Percentiles rank a stretch among this genome's conserved stretches.
Evolutionary conservation across 2,888 invertebrate species (phyloP).

Genomic region (Heliconius hortense): DNA sequence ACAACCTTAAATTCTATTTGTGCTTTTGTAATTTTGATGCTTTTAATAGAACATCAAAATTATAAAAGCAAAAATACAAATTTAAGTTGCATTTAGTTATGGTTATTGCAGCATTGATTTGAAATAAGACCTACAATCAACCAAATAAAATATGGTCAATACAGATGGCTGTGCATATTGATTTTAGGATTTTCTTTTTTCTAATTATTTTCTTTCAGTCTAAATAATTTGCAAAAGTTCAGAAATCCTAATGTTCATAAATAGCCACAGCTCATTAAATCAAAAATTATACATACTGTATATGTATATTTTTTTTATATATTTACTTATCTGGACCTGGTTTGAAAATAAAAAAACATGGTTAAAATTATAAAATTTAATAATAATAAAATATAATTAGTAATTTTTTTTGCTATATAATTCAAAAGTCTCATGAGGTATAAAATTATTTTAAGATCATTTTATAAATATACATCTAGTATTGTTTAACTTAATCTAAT

Average conservation of each 20-base stretch:
- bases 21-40: not conserved
- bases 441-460: conserved; percentile 41
- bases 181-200: too few relatives aligned
- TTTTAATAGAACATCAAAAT: too few relatives aligned
- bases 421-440: conserved; percentile 30
- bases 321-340: not conserved
- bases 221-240: too few relatives aligned
- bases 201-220: too few relatives aligned
- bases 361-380: conserved; percentile 19
- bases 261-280: too few relatives aligned
- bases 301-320: too few relatives aligned
- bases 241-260: too few relatives aligned
- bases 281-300: too few relatives aligned
- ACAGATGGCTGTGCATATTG: too few relatives aligned
- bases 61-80: too few relatives aligned
- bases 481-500: conserved; percentile 24
- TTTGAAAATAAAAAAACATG: not conserved
- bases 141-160: too few relatives aligned
- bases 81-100: not conserved
- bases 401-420: conserved; percentile 10
- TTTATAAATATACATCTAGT: conserved; percentile 34
- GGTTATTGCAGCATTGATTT: not conserved
- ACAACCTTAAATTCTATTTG: not conserved
- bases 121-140: too few relatives aligned
- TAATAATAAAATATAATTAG: conserved; percentile 30